Base-by-base conservation (phyloP, 2,888 invertebrate species). In the Urechis unicinctus region DNA sequence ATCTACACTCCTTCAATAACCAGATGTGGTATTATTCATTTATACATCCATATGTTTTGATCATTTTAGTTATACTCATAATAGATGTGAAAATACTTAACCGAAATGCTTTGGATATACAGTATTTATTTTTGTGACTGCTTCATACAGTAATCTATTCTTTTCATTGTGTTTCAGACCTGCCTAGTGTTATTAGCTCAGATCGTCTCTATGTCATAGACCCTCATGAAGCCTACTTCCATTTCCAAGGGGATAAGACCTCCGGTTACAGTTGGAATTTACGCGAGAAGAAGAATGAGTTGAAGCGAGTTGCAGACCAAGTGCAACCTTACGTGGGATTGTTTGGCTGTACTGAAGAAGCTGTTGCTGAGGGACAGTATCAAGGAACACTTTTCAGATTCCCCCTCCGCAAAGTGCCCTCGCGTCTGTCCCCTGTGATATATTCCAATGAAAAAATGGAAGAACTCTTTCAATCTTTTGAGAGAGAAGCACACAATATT, bases 361-460 rank as follows among this genome's bases (percentile, higher is more conserved):
- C 59, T 1, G 58, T 68, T 6, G 48, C 58, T 1, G 48, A 51
- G 4, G 66, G 68, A 4, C 54, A 56, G 52, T 72, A 61, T 57
- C 36, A 56, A 9, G 73, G 73, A 26, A 73, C 72, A 5, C 25
- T 74, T 42, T 73, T 74, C 53, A 63, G 73, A 61, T 74, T 74
- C 57, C 72, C 73, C 4, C 59, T 74, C 21, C 61, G 74, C 2
- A 53, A 59, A 26, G 48, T 36, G 13, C 30, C 50, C 21, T 71
- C 72, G n/a, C 59, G 61, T 4, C 55, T 73, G 13, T 71, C 69
- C 22, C 60, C 63, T 6, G 68, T 58, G 2, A 30, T 66, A 9
- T 72, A 70, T 52, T 50, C 58, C n/a, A 47, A 57, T n/a, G 49
- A 59, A 6, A 67, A 67, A 47, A 60, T 71, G 24, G 49, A 54